Evolutionary conservation across 2,888 invertebrate species (phyloP), one percentile per base, ranked within the genome.

Genomic region (Zaprionus obscuricornis): DNA sequence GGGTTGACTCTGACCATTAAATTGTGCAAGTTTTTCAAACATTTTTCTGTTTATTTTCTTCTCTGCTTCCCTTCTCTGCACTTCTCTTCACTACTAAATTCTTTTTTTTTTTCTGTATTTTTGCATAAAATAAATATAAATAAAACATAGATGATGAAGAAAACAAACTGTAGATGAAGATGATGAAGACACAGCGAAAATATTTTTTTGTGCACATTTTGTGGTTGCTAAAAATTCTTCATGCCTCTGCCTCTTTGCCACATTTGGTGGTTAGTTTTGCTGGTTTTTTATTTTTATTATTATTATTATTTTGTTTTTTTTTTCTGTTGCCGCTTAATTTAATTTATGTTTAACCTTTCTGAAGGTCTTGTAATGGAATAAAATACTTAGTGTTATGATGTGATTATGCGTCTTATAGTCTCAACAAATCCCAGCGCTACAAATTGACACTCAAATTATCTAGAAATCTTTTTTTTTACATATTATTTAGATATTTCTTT

Each of bases 51-150:
- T 27, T 46, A 34, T 67, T 71, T 67, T 66, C 29, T 39, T 47
- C 10, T 20, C n/a, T n/a, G n/a, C n/a, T n/a, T n/a, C n/a, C n/a
- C n/a, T n/a, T n/a, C n/a, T n/a, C n/a, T n/a, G n/a, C n/a, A n/a
- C n/a, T n/a, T n/a, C n/a, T n/a, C n/a, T n/a, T n/a, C n/a, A 16
- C 3, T 5, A 3, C 24, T 49, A 17, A 11, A 24, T 26, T 31
- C 1, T 20, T 22, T 10, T 4, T 24, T 40, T 46, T 17, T 36
- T 24, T 26, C 14, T 54, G 0, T 24, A 14, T 52, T 58, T 66
- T 64, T 74, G 83, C 83, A 81, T 81, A 76, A 81, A 76, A 78
- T 78, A 78, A 68, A 76, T 66, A 79, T 83, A 76, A 79, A 81
- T 79, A 83, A 70, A 63, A 24, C 47, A 68, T 64, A 54, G 8